Base-by-base conservation (phyloP, 1,140 invertebrate species). In the Drosophila repletoides region DNA sequence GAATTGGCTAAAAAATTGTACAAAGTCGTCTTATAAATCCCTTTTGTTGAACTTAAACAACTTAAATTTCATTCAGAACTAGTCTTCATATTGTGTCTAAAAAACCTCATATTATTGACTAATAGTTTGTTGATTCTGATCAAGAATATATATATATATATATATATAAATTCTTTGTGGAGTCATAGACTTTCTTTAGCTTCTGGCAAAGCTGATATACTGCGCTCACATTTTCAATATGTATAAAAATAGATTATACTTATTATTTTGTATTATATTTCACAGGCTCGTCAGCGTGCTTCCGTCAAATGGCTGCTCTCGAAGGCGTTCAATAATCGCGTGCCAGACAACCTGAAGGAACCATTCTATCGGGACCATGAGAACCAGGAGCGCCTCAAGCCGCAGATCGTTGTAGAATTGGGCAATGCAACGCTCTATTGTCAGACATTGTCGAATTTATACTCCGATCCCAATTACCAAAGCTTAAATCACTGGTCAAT, bases 371-470 rank as follows among this genome's bases (percentile, higher is more conserved):
- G 95, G 88, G 97, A 98, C 93, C 95, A 98, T 91, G 96, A 98
- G 93, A 97, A 97, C 89, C 95, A 96, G 90, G 96, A 98, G 91
- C 96, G 97, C 87, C 92, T 99, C 59, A 98, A 98, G 91, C 97
- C 98, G 34, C 95, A 97, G 59, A 96, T 99, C 72, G 94, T 97
- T 31, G 96, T 98, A 77, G 94, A 95, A 19, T 92, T 99, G 75
- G 96, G 97, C 64, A 98, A 96, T 92, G 98, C 97, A 65, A 98
- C 99, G 91, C 92, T 99, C 12, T 99, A 99, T 92, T 98, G 97
- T 91, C 93, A 97, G 90, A 97, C 97, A 38, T 92, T 99, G 90
- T 95, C 96, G 70, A 98, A 98, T 92, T 97, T 99, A 91, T 99
- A 99, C 91, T 96, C 96, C 43, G 98, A 99, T 92, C 97, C 97